Conservation (phyloP, 2,113 vertebrate species). For the Aegypius monachus region DNA sequence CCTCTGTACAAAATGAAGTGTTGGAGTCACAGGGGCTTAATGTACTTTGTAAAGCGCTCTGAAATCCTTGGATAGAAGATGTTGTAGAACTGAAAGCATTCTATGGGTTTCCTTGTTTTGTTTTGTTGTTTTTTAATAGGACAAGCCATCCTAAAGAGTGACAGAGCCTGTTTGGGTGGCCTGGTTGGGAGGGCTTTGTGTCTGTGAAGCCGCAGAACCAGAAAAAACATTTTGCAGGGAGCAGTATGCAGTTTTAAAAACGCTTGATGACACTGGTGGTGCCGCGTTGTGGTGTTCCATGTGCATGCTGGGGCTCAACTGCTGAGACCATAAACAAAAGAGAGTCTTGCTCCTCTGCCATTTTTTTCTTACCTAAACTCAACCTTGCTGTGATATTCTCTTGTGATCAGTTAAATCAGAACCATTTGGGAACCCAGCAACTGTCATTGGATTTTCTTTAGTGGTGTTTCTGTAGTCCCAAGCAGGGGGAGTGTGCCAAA, state of each 20-base stretch:
- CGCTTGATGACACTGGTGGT: neutral
- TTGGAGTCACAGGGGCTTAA: neutral
- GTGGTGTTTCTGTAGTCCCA: neutral
- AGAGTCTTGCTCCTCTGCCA: neutral
- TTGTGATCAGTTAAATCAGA: neutral
- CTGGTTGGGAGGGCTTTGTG: neutral
- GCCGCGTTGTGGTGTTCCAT: neutral
- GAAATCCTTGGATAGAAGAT: neutral
- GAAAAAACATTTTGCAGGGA: neutral
- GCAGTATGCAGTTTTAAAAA: neutral
- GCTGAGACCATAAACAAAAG: neutral
- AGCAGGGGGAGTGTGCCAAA: neutral
- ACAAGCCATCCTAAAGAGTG: neutral
- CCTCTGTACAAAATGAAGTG: neutral
- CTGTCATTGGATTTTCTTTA: neutral
- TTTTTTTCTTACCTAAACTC: neutral
- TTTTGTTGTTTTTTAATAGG: neutral
- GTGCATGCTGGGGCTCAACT: neutral
- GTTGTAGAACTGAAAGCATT: slow-evolving; percentile 8
- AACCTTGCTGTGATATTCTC: neutral
- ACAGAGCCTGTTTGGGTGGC: slow-evolving; percentile 24
- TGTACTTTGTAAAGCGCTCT: accelerated
- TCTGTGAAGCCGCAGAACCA: neutral
- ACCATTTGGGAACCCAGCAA: neutral
- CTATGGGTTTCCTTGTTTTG: neutral